Conservation (phyloP, 37 sponge, comb jelly and placozoan genomes). For the Chondrilla cf. caribensis region DNA sequence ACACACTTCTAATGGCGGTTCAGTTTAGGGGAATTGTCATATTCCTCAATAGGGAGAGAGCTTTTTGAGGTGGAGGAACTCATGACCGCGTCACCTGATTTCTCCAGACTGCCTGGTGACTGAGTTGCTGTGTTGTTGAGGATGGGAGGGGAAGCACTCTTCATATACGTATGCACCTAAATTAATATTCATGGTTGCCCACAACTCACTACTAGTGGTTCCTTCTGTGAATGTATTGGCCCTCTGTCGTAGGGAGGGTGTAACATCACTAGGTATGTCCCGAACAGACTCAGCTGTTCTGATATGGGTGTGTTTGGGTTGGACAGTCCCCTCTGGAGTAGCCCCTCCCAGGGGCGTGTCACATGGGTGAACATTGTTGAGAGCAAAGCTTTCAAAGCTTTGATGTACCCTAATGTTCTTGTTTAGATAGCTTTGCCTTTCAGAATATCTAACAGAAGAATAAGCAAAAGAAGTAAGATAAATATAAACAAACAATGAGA, state of each 20-base stretch:
- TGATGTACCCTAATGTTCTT: background rate
- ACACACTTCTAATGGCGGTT: background rate
- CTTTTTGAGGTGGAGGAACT: background rate
- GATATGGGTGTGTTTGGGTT: background rate
- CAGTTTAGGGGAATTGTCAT: background rate
- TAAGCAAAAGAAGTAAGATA: too few species aligned
- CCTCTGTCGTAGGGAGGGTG: background rate
- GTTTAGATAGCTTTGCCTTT: background rate
- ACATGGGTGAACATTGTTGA: background rate
- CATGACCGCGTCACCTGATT: background rate
- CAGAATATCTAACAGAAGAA: constrained; percentile 2
- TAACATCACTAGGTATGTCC: background rate
- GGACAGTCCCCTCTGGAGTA: too few species aligned
- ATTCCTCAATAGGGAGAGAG: background rate
- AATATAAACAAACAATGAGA: too few species aligned
- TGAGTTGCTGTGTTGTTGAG: background rate
- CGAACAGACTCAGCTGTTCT: background rate
- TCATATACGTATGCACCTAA: background rate
- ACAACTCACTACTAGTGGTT: background rate
- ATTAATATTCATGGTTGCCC: too few species aligned
- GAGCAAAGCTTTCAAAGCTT: constrained; percentile 1
- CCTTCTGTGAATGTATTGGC: constrained; percentile 5
- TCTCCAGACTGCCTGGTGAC: too few species aligned
- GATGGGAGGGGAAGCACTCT: background rate
- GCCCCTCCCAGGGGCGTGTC: background rate